Base-by-base conservation (phyloP, 2,113 vertebrate species). In the Rhynchomys soricoides region DNA sequence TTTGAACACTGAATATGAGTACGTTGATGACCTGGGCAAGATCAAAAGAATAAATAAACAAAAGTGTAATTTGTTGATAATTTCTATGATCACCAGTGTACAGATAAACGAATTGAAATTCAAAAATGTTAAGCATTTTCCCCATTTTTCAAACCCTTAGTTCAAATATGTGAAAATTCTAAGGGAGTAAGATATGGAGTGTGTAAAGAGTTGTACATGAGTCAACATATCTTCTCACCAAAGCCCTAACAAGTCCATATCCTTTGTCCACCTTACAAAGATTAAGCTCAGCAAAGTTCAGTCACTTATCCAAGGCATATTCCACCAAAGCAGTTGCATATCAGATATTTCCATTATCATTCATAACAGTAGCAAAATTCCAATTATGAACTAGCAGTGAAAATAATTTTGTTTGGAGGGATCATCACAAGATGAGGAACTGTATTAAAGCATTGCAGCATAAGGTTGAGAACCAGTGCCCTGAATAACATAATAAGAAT, bases 41-140 rank as follows among this genome's bases (percentile, higher is more conserved):
- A 68, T 81, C 91, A 91, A 59, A 89, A 45, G 68, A 94, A 92
- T 78, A 79, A 94, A 90, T 71, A 74, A 93, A 94, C n/a, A 43
- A 52, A 92, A 12, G 74, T 50, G 48, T 37, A 17, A 10, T 87
- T 87, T 87, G 57, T 78, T 93, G 50, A 82, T 86, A 31, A 89
- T 43, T 52, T 94, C 31, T 95, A 26, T 85, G 43, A 90, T 48
- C 40, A 22, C 12, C 8, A 64, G 34, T 81, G 92, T 90, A 95
- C 2, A 88, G n/a, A 87, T 83, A 79, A 93, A 91, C 7, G 92
- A 95, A 90, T 40, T 74, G 11, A 70, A 17, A 95, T 59, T 89
- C 15, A 86, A n/a, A 62, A 21, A n/a, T 86, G 57, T 43, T 89
- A 93, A 89, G n/a, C 64, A 81, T 93, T 93, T 92, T 81, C 31